These are phyloP conservation scores for Columba livia DNA, from an alignment of 2,113 vertebrate genomes.

Conservation along the genomic window DNA sequence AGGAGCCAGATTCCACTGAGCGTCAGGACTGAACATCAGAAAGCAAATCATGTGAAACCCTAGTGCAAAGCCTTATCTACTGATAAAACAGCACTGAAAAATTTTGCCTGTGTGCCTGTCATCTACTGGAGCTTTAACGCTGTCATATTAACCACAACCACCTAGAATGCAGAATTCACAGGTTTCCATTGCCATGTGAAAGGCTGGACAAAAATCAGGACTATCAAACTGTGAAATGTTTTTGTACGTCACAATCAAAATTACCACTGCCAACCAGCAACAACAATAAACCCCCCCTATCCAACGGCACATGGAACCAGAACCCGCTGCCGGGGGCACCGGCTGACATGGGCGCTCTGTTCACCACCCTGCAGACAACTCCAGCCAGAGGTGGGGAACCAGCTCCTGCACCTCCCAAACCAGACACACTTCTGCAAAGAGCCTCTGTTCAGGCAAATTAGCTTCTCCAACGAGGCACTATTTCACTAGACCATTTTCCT, in stretches of 20 bases:
- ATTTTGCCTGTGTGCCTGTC: neutral
- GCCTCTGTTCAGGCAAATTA: neutral
- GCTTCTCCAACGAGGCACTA: neutral
- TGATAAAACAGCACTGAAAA: neutral
- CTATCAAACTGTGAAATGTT: neutral
- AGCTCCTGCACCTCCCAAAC: neutral
- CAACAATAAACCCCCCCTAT: neutral
- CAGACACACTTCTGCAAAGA: neutral
- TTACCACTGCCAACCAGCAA: neutral
- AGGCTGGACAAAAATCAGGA: neutral
- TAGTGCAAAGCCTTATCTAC: rapidly evolving
- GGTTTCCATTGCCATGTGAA: neutral
- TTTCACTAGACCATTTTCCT: neutral
- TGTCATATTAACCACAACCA: rapidly evolving
- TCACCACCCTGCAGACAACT: neutral
- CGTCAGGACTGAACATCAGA: neutral
- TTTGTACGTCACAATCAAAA: neutral
- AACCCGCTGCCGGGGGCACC: neutral
- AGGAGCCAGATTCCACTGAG: neutral
- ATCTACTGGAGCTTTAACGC: neutral
- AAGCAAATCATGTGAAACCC: neutral
- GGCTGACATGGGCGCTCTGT: neutral
- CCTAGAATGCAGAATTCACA: neutral
- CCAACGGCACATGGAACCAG: neutral
- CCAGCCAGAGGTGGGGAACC: neutral